phyloP scores from a whole-genome alignment of 2,888 invertebrate species.

The Anthophora plumipes region DNA sequence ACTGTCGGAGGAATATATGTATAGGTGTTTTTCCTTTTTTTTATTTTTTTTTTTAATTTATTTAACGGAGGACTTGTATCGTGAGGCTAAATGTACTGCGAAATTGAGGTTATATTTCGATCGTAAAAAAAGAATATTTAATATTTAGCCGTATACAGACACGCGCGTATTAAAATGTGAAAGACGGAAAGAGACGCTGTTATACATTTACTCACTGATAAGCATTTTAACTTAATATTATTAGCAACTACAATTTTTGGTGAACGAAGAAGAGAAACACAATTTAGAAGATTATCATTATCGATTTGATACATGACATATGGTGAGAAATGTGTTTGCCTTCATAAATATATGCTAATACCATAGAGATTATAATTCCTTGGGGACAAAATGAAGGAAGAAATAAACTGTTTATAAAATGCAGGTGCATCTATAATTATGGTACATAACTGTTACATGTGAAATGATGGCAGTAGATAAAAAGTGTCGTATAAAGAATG shows the following conservation, averaged over 20 bases:
- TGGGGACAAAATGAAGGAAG: not conserved
- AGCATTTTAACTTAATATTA: constrained; percentile 58
- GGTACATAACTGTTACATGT: constrained; percentile 40
- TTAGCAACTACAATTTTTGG: constrained; percentile 48
- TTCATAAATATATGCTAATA: constrained; percentile 60
- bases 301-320: constrained; percentile 48
- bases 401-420: constrained; percentile 38
- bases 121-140: constrained; percentile 43
- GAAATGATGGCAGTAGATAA: constrained; percentile 34
- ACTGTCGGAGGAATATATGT: constrained; percentile 20
- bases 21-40: no score
- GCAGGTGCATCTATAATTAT: constrained; percentile 52
- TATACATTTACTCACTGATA: constrained; percentile 57
- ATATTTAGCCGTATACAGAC: constrained; percentile 43
- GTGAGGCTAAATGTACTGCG: constrained; percentile 47
- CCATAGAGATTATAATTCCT: constrained; percentile 60
- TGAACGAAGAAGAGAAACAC: constrained; percentile 10
- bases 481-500: constrained; percentile 42
- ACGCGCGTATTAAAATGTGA: constrained; percentile 42
- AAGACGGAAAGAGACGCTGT: constrained; percentile 34
- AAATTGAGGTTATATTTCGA: constrained; percentile 41
- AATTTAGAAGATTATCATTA: constrained; percentile 57
- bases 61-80: constrained; percentile 7
- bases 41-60: no score
- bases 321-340: constrained; percentile 59